Percentiles rank a stretch among this genome's conserved stretches.
phyloP scores from a whole-genome alignment of 2,113 vertebrate genomes.

The Rhea americana region DNA sequence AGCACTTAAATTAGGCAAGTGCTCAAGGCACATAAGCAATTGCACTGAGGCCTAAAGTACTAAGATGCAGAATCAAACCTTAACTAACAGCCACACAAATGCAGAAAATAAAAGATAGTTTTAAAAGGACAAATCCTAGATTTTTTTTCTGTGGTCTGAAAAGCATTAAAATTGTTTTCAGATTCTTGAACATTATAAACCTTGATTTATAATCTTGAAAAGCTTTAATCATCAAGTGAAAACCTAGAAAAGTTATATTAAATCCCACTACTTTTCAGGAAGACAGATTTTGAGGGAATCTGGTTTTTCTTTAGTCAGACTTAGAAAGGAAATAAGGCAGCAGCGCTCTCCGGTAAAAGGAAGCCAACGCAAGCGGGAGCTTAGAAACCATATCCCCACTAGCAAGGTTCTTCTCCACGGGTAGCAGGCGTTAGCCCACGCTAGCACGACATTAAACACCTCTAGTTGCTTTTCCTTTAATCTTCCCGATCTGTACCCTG shows the following conservation, averaged over 20 bases:
- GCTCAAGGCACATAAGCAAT: neutral
- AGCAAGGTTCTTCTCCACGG: neutral
- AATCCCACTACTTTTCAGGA: neutral
- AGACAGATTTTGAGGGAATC: neutral
- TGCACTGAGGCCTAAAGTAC: neutral
- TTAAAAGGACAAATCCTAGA: neutral
- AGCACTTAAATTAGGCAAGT: no score
- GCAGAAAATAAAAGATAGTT: neutral
- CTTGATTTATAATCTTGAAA: neutral
- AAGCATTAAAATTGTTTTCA: neutral
- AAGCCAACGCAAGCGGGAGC: neutral
- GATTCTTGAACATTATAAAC: neutral
- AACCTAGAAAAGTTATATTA: neutral
- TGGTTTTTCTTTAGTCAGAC: neutral
- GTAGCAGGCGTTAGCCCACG: neutral
- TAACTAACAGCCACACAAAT: neutral
- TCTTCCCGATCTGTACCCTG: no score
- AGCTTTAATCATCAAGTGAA: neutral
- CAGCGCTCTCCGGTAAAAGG: fast-evolving
- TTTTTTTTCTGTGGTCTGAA: neutral
- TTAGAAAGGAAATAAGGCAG: neutral
- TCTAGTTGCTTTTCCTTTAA: no score
- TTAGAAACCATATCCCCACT: neutral
- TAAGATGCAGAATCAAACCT: neutral
- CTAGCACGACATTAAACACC: neutral